Conservation (phyloP, 2,113 vertebrate species). For the Rattus rattus region DNA sequence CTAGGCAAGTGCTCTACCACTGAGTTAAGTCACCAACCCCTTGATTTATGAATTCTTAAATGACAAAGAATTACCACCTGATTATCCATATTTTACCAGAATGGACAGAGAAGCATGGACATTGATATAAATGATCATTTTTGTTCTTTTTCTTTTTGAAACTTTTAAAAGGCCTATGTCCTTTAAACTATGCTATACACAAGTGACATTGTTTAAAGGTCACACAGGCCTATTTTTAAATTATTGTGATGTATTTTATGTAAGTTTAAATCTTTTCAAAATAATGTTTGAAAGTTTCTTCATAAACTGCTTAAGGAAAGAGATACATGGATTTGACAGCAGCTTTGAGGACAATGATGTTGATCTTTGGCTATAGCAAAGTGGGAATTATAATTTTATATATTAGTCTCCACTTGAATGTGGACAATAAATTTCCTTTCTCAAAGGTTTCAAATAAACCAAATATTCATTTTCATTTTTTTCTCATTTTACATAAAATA, state of each 20-base stretch:
- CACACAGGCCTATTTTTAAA: not conserved
- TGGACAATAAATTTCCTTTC: not conserved
- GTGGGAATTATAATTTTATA: not conserved
- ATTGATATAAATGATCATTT: not conserved
- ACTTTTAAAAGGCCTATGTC: not conserved
- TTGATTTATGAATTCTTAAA: constrained; percentile 38
- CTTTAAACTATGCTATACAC: not conserved
- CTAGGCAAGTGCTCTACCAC: too few species aligned
- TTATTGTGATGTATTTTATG: not conserved
- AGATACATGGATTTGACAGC: not conserved
- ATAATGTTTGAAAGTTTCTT: not conserved
- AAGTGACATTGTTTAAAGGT: not conserved
- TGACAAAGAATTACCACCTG: not conserved
- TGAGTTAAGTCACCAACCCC: too few species aligned
- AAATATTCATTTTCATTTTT: not conserved
- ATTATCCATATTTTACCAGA: constrained; percentile 3
- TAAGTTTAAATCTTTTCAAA: constrained; percentile 22
- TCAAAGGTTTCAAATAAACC: not conserved
- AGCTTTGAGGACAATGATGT: not conserved
- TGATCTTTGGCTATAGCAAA: not conserved
- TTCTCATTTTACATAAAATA: not conserved
- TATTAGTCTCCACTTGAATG: not conserved
- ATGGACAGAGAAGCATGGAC: not conserved
- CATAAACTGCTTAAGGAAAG: not conserved
- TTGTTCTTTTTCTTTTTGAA: not conserved